These are phyloP conservation scores for Meteorus colon DNA, from an alignment of 2,888 invertebrate species.

Conservation along the genomic window DNA sequence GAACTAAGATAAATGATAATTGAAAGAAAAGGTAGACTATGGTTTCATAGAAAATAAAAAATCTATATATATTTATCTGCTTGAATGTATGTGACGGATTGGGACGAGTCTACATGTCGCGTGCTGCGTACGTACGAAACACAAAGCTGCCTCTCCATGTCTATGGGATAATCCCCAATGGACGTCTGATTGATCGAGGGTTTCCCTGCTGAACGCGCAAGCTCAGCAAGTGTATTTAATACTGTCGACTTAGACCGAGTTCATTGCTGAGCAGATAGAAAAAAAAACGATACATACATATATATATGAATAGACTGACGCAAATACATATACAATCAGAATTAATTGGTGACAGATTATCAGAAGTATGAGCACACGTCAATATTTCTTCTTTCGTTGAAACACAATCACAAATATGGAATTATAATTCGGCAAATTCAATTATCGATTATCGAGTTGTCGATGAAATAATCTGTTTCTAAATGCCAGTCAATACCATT, in stretches of 20 bases:
- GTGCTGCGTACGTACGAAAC: neutral
- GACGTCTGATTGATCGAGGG: slow-evolving; percentile 16
- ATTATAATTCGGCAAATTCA: neutral
- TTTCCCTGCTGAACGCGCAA: slow-evolving; percentile 10
- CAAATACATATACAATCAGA: neutral
- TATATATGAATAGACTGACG: neutral
- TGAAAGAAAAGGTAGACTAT: neutral
- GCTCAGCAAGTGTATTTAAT: slow-evolving; percentile 11
- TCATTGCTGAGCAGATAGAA: neutral
- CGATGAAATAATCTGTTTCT: neutral
- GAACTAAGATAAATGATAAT: neutral
- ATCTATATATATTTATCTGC: too few relatives aligned
- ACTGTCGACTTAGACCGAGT: slow-evolving; percentile 8
- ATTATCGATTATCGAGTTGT: slow-evolving; percentile 1
- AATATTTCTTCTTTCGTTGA: neutral
- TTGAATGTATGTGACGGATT: neutral
- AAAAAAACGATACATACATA: neutral
- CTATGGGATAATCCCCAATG: slow-evolving; percentile 11
- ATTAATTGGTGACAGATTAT: neutral
- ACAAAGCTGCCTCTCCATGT: slow-evolving; percentile 13
- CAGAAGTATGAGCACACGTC: neutral
- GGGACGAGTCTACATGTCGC: neutral
- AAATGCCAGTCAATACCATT: neutral
- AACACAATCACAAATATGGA: slow-evolving; percentile 7
- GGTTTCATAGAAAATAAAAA: neutral